Evolutionary conservation across 2,113 vertebrate genomes (phyloP).

Genomic region (Pao palembangensis): DNA sequence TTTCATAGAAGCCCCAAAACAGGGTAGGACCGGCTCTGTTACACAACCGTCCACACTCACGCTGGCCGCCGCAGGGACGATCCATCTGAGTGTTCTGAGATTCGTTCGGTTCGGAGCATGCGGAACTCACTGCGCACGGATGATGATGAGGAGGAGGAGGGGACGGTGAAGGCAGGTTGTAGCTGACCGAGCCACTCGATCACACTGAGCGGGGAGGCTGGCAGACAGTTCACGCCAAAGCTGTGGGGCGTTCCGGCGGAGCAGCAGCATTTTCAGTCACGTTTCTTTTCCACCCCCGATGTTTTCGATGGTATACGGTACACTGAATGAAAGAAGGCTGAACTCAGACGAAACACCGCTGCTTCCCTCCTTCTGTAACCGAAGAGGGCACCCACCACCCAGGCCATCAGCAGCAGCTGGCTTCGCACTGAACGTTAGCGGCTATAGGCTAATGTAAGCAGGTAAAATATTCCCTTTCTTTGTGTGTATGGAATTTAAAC

Average conservation of each 20-base stretch:
- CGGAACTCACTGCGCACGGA: constrained; percentile 64
- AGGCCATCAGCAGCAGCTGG: constrained; percentile 51
- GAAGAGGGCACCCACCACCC: constrained; percentile 30
- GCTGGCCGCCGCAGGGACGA: neutral
- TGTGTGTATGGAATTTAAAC: neutral
- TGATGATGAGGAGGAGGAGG: constrained; percentile 32
- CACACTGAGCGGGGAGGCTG: constrained; percentile 26
- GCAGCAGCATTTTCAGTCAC: neutral
- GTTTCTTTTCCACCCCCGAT: neutral
- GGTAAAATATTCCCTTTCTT: constrained; percentile 25
- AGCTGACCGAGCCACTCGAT: constrained; percentile 23
- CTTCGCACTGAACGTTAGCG: constrained; percentile 31
- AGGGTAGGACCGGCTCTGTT: no score
- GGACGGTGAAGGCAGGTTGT: constrained; percentile 62
- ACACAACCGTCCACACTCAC: neutral
- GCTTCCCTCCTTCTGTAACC: constrained; percentile 15
- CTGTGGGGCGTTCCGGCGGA: neutral
- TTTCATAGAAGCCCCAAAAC: no score
- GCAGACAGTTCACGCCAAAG: neutral
- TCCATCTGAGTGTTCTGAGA: neutral
- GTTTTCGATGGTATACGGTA: neutral
- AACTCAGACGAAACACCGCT: neutral
- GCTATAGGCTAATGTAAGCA: constrained; percentile 46
- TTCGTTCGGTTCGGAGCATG: constrained; percentile 36
- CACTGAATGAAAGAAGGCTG: neutral